These are phyloP conservation scores for Spodoptera frugiperda DNA, from an alignment of 1,140 invertebrate species.

Conservation along the genomic window DNA sequence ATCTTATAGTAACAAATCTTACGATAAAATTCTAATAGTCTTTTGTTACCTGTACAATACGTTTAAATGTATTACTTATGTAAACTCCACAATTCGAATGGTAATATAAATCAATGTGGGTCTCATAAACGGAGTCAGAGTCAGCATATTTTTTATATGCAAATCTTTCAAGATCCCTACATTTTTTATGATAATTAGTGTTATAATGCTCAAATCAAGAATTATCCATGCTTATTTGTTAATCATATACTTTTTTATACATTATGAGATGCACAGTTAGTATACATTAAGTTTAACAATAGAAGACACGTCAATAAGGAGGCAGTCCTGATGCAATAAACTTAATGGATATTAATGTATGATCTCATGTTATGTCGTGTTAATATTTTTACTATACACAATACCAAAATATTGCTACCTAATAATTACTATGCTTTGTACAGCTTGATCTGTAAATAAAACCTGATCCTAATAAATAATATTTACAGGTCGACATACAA, in stretches of 20 bases:
- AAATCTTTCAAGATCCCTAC: too few relatives aligned
- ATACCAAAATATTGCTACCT: conserved; percentile 35
- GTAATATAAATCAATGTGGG: too few relatives aligned
- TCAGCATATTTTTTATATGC: too few relatives aligned
- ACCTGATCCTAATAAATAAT: conserved; percentile 16
- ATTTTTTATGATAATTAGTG: conserved; percentile 10
- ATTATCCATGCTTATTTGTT: conserved; percentile 18
- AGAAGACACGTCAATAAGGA: neutral
- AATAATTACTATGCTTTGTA: conserved; percentile 15
- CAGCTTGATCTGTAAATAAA: conserved; percentile 18
- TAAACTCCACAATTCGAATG: too few relatives aligned
- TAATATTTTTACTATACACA: conserved; percentile 53
- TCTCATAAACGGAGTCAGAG: too few relatives aligned
- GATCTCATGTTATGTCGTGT: conserved; percentile 50
- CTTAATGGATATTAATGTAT: conserved; percentile 52
- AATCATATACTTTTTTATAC: conserved; percentile 8
- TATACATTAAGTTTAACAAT: conserved; percentile 39
- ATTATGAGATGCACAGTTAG: conserved; percentile 33
- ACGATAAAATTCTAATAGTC: too few relatives aligned
- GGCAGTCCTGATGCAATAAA: conserved; percentile 1
- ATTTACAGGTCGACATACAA: conserved; percentile 18
- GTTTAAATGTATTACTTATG: too few relatives aligned
- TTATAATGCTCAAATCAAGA: conserved; percentile 22
- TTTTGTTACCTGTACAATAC: too few relatives aligned
- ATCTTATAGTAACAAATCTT: too few relatives aligned